A percentile compares a stretch with the other conserved stretches of the same genome.
These are phyloP conservation scores for Strigamia crassipes DNA, from an alignment of 2,888 invertebrate genomes.

Conservation along the genomic window DNA sequence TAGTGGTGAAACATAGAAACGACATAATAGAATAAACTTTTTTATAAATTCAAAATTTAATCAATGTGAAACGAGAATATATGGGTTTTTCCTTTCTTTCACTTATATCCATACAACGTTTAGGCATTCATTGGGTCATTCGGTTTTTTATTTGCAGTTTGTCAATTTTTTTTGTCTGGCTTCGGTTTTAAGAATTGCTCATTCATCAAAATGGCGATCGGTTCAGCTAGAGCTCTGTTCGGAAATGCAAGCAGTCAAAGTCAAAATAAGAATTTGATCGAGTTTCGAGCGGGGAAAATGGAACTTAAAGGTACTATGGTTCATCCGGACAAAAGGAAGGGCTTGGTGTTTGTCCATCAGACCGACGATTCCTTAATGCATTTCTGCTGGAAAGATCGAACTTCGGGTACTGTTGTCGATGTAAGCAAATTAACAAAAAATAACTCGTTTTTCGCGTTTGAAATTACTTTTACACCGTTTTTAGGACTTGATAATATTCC, in stretches of 20 bases:
- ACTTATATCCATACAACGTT: background rate
- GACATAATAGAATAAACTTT: background rate
- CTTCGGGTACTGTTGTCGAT: conserved; percentile 89
- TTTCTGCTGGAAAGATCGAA: conserved; percentile 99
- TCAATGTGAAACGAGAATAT: background rate
- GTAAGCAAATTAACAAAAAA: conserved; percentile 61
- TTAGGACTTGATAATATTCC: conserved; percentile 94
- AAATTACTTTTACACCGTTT: background rate
- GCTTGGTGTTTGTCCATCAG: conserved; percentile 91
- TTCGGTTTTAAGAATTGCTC: background rate
- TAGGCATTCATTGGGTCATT: background rate
- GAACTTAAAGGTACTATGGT: conserved; percentile 91
- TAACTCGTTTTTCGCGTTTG: background rate
- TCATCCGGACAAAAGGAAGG: conserved; percentile 92
- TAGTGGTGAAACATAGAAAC: background rate
- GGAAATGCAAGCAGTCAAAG: conserved; percentile 76
- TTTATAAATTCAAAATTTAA: background rate
- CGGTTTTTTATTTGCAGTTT: background rate
- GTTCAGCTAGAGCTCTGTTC: conserved; percentile 66
- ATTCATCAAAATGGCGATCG: conserved; percentile 49
- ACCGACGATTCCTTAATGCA: conserved; percentile 98
- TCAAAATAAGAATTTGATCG: conserved; percentile 87
- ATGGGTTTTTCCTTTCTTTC: background rate
- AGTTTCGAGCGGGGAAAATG: conserved; percentile 96
- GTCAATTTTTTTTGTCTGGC: background rate